A percentile compares a stretch with the other conserved stretches of the same genome.
phyloP scores from a whole-genome alignment of 2,797 vertebrate genomes.

The Sandelia bainsii region DNA sequence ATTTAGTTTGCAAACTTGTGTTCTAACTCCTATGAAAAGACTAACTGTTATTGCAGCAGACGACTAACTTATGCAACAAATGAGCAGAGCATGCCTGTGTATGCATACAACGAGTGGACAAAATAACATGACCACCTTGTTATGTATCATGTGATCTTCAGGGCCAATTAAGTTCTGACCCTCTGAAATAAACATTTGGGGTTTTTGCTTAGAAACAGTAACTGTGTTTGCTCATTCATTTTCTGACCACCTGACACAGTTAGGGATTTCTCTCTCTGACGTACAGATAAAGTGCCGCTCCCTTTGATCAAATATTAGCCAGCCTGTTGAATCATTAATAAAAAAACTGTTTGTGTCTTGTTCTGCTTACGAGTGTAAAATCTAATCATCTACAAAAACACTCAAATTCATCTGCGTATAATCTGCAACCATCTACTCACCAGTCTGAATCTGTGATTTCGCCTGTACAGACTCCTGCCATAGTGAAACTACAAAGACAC shows the following conservation, averaged over 20 bases:
- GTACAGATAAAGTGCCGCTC: neutral
- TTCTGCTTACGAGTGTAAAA: slow-evolving; percentile 11
- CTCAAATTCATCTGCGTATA: neutral
- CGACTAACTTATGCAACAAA: slow-evolving; percentile 30
- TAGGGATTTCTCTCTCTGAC: slow-evolving; percentile 24
- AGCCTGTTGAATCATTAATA: slow-evolving; percentile 33
- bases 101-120: neutral
- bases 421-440: neutral
- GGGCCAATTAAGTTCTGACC: neutral
- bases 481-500: neutral
- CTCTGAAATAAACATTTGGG: neutral
- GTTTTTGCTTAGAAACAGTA: slow-evolving; percentile 42
- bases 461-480: neutral
- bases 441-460: neutral
- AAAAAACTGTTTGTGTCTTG: slow-evolving; percentile 20
- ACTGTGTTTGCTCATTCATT: slow-evolving; percentile 21
- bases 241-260: slow-evolving; percentile 46
- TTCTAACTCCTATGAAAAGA: slow-evolving; percentile 32
- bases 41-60: slow-evolving; percentile 35
- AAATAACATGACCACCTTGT: too few species aligned
- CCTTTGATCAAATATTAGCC: slow-evolving; percentile 67
- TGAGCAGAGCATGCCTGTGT: neutral
- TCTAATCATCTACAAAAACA: neutral
- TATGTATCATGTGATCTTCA: neutral
- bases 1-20: neutral